phyloP scores from a whole-genome alignment of 2,888 invertebrate species.

The Cylindroiulus punctatus region DNA sequence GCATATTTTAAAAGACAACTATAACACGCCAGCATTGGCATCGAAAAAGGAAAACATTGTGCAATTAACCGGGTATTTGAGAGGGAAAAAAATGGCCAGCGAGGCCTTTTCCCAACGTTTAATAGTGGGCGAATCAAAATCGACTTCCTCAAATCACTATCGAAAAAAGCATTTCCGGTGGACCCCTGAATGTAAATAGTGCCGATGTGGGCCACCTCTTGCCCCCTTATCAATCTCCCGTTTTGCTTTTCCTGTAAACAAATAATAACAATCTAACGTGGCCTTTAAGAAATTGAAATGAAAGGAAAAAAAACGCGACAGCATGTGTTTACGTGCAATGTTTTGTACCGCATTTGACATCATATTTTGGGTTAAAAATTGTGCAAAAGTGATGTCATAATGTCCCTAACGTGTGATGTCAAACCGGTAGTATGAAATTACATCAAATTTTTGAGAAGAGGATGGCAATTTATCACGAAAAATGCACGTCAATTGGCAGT shows the following conservation, averaged over 20 bases:
- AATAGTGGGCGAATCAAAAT: neutral
- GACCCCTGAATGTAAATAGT: neutral
- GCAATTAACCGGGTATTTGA: neutral
- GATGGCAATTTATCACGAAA: too few relatives aligned
- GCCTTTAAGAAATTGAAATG: constrained; percentile 17
- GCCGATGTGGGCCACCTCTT: neutral
- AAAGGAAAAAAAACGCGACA: neutral
- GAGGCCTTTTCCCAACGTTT: neutral
- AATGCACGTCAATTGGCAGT: too few relatives aligned
- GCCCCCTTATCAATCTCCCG: constrained; percentile 24
- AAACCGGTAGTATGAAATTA: too few relatives aligned
- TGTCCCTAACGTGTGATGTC: too few relatives aligned
- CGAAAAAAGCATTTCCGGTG: constrained; percentile 40
- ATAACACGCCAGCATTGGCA: neutral
- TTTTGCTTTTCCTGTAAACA: constrained; percentile 44
- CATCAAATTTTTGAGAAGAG: too few relatives aligned
- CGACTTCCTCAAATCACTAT: neutral
- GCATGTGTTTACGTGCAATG: too few relatives aligned
- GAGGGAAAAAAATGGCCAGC: neutral
- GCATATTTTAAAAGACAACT: neutral
- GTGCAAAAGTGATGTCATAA: too few relatives aligned
- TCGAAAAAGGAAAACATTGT: neutral
- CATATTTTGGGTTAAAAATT: too few relatives aligned
- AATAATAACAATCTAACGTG: constrained; percentile 11
- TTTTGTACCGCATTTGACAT: too few relatives aligned